A percentile compares a stretch with the other conserved stretches of the same genome.
These are phyloP conservation scores for Phyto melanocephala DNA, from an alignment of 2,888 invertebrate genomes.

Conservation along the genomic window DNA sequence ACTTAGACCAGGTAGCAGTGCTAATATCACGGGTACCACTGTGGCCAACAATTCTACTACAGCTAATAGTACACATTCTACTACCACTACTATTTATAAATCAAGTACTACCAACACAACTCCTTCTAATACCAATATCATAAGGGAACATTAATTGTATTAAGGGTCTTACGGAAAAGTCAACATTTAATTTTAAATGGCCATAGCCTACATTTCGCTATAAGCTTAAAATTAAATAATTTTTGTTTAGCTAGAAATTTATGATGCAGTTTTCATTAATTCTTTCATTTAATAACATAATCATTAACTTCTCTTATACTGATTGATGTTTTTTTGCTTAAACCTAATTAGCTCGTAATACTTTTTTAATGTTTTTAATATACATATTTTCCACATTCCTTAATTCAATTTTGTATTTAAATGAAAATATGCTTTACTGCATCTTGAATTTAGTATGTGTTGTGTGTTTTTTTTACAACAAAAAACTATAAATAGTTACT, in stretches of 20 bases:
- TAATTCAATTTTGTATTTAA: constrained; percentile 17
- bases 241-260: constrained; percentile 44
- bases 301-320: not conserved
- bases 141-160: constrained; percentile 74
- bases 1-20: constrained; percentile 83
- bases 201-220: constrained; percentile 21
- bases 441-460: constrained; percentile 47
- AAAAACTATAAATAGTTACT: constrained; percentile 29
- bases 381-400: constrained; percentile 43
- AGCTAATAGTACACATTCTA: constrained; percentile 73
- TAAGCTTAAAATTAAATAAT: constrained; percentile 45
- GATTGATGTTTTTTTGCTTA: not conserved
- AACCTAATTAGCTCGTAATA: not conserved
- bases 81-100: constrained; percentile 67
- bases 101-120: constrained; percentile 67
- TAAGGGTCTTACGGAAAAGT: not conserved
- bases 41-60: constrained; percentile 70
- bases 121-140: constrained; percentile 66
- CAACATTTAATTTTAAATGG: not conserved
- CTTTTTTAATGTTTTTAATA: not conserved
- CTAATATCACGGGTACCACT: constrained; percentile 79
- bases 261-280: constrained; percentile 54
- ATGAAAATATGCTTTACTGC: constrained; percentile 45
- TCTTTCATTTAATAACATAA: constrained; percentile 10
- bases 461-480: no score